phyloP scores from a whole-genome alignment of 2,888 invertebrate species.

The Eumacrocentrus americanus region DNA sequence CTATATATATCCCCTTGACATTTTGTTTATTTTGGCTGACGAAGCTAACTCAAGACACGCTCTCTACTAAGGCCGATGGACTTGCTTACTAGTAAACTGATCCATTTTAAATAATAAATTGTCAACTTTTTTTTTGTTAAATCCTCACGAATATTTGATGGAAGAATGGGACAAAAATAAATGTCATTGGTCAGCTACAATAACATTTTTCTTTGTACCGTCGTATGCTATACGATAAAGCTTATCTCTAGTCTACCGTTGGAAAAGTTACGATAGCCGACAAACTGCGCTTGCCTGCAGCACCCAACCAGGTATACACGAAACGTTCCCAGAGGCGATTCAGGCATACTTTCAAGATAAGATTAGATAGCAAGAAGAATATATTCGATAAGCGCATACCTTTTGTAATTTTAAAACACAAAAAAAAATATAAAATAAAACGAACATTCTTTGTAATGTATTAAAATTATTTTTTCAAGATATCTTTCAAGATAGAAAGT shows the following conservation, averaged over 20 bases:
- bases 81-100: neutral
- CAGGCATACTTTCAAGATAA: neutral
- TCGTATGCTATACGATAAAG: constrained; percentile 1
- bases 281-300: constrained; percentile 5
- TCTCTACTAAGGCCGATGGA: constrained; percentile 2
- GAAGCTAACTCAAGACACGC: constrained; percentile 19
- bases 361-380: neutral
- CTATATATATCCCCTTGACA: constrained; percentile 58
- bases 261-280: constrained; percentile 6
- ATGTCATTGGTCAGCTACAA: too few relatives aligned
- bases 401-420: neutral
- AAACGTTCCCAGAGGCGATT: neutral
- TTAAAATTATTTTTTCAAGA: too few relatives aligned
- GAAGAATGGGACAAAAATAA: neutral
- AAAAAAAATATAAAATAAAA: neutral
- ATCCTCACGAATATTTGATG: too few relatives aligned
- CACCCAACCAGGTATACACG: constrained; percentile 1
- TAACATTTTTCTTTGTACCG: neutral
- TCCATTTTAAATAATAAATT: neutral
- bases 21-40: constrained; percentile 59
- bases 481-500: too few relatives aligned
- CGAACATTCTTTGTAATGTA: neutral
- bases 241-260: neutral
- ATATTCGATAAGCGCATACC: neutral
- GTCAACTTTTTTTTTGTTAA: too few relatives aligned